Evolutionary conservation across 64 coral and sea anemone genomes (phyloP).

Genomic region (Montipora sp.): DNA sequence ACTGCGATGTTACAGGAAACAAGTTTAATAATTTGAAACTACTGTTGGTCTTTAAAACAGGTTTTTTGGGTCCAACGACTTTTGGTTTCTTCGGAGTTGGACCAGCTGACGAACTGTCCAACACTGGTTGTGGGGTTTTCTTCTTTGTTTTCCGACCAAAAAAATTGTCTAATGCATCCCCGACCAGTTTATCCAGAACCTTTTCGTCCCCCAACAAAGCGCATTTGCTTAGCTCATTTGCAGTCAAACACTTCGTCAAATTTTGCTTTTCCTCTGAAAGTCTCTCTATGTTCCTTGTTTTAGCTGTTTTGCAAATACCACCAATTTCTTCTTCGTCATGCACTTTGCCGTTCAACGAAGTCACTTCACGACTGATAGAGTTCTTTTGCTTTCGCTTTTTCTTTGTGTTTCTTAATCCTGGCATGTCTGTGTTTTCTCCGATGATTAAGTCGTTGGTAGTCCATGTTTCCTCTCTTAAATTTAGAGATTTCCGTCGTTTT

Average conservation of each 20-base stretch:
- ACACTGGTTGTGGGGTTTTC: background rate
- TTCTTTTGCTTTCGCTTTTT: conserved; percentile 9
- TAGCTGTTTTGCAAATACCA: background rate
- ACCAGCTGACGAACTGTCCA: background rate
- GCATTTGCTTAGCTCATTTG: background rate
- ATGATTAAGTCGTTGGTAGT: conserved; percentile 2
- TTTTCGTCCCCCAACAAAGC: conserved; percentile 9
- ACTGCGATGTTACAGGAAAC: conserved; percentile 26
- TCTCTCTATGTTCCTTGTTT: background rate
- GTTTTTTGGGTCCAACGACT: conserved; percentile 1
- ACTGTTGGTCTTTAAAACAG: conserved; percentile 39
- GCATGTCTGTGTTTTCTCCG: background rate
- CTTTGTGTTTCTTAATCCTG: background rate
- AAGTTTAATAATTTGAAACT: conserved; percentile 64
- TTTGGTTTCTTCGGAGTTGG: conserved; percentile 12
- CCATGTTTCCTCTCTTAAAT: conserved; percentile 3
- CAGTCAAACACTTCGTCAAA: background rate
- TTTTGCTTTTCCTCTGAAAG: background rate
- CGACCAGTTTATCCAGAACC: conserved; percentile 24
- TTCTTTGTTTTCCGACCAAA: background rate
- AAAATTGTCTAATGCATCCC: conserved; percentile 16
- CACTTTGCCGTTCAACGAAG: background rate
- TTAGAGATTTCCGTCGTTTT: conserved; percentile 24
- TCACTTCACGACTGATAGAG: background rate
- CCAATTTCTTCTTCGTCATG: background rate